Evolutionary conservation across 1,140 invertebrate species (phyloP).

Genomic region (Caerostris darwini): DNA sequence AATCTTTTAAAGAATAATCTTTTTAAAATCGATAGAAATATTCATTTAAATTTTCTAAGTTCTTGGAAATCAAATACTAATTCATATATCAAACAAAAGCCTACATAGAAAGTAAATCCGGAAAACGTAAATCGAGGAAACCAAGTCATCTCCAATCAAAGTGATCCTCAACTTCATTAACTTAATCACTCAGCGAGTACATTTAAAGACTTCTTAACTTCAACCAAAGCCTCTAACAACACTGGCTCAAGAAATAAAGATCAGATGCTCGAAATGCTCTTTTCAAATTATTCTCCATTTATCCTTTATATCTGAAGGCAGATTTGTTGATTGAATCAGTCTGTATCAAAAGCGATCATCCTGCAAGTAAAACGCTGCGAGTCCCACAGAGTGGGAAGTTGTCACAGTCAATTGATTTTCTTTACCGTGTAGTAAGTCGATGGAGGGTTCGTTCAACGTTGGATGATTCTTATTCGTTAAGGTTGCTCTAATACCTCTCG

Average conservation of each 20-base stretch:
- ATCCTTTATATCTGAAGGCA: neutral
- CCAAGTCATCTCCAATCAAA: neutral
- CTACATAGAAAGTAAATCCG: neutral
- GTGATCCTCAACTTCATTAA: neutral
- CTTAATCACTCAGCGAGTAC: neutral
- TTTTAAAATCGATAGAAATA: too few species aligned
- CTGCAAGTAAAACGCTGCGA: neutral
- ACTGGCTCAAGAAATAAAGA: neutral
- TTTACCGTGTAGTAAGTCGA: neutral
- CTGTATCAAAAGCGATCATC: neutral
- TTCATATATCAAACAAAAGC: neutral
- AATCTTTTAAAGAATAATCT: too few species aligned
- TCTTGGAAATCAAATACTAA: too few species aligned
- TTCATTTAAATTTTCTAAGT: too few species aligned
- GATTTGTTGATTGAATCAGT: neutral
- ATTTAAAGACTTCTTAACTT: neutral
- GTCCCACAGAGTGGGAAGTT: neutral
- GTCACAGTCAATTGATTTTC: slow-evolving; percentile 12
- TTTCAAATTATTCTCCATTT: slow-evolving; percentile 20
- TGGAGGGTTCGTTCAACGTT: neutral
- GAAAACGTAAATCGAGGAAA: neutral
- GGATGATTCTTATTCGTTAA: neutral
- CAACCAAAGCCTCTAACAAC: neutral
- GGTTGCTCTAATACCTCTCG: neutral
- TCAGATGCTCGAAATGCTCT: neutral